Evolutionary conservation across 2,113 vertebrate species (phyloP), one percentile per base, ranked within the genome.

Genomic region (Pithys albifrons): DNA sequence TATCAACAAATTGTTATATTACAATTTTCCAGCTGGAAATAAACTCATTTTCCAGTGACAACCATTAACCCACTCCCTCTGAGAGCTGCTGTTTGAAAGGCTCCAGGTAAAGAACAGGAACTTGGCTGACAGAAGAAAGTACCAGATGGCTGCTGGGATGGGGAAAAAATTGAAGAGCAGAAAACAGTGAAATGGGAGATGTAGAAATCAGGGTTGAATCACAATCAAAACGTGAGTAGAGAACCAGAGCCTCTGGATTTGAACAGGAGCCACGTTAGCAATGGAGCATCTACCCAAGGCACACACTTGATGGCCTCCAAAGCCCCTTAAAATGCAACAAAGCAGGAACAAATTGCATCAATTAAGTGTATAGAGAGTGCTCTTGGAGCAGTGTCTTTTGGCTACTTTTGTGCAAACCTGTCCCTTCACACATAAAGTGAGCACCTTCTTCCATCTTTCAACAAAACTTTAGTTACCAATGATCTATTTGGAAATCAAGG

Each of bases 31-130:
- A 96, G 91, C 91, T 97, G 96, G 84, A 96, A 91, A 48, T 94
- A 94, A 96, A 93, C 91, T 95, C 58, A 85, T 96, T 96, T 96
- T 96, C 95, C 95, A 96, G 92, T 91, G 73, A 97, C 96, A 96
- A 95, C 85, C 96, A 93, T 92, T 96, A 95, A 96, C 93, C 91
- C 80, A 92, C 83, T 97, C 86, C 89, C 80, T 67, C 58, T 19
- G 1, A 92, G 85, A 92, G 76, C 48, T 79, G 79, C 91, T 84
- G 54, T 62, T 86, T 94, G 88, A 95, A 95, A 94, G 83, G 88
- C 88, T 94, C 73, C 96, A 97, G 95, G 94, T 96, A 97, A 96
- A 85, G 88, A 96, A 57, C 92, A 97, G 93, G 96, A 97, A 96
- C 79, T 96, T 96, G 96, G 95, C 96, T 93, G 92, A 65, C 88